Conservation (phyloP, 1,140 invertebrate genomes). For the Globodera rostochiensis region DNA sequence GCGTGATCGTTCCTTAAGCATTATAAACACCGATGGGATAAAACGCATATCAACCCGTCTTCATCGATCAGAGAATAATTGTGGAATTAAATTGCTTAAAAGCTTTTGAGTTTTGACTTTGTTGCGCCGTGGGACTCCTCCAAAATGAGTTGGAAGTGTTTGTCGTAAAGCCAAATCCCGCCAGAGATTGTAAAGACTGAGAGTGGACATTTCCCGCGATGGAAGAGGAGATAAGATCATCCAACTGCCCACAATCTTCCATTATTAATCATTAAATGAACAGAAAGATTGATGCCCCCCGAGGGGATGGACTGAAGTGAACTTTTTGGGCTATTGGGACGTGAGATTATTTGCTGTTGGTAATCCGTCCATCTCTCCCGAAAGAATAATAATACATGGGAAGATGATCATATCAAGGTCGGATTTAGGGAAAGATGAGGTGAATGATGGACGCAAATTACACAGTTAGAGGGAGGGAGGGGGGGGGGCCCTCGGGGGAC, state of each 20-base stretch:
- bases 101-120: not conserved
- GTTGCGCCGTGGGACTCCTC: not conserved
- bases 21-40: no score
- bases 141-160: not conserved
- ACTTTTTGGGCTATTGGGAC: conserved; percentile 2
- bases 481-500: not conserved
- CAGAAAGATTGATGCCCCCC: not conserved
- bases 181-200: not conserved
- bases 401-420: conserved; percentile 8
- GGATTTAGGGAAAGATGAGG: not conserved
- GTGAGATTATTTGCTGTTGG: not conserved
- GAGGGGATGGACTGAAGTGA: not conserved
- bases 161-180: not conserved
- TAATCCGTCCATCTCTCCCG: not conserved
- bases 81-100: no score
- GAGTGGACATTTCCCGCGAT: not conserved
- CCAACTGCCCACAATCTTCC: not conserved
- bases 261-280: conserved; percentile 5
- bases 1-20: no score
- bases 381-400: conserved; percentile 18
- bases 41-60: no score
- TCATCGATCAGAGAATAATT: no score
- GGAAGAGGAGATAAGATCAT: conserved; percentile 3
- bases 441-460: conserved; percentile 4
- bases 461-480: not conserved